phyloP scores from a whole-genome alignment of 2,888 invertebrate species.

The Girardia tigrina region DNA sequence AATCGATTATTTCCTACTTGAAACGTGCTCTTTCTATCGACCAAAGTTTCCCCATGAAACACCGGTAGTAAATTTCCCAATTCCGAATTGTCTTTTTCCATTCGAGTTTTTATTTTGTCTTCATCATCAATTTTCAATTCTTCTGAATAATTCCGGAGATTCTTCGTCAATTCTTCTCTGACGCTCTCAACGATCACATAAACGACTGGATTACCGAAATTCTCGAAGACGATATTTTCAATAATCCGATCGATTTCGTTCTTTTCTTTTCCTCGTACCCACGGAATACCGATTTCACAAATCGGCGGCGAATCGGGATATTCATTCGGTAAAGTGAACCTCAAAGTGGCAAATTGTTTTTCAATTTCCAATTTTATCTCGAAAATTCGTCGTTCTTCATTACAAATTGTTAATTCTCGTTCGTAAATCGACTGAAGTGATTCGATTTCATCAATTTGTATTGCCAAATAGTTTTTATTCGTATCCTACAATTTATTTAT shows the following conservation, averaged over 20 bases:
- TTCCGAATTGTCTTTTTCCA: neutral
- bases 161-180: neutral
- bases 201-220: neutral
- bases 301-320: neutral
- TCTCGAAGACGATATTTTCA: neutral
- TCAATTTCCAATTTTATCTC: neutral
- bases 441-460: conserved; percentile 13
- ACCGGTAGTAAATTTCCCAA: neutral
- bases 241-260: neutral
- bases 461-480: neutral
- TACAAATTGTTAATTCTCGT: neutral
- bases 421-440: neutral
- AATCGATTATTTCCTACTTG: neutral
- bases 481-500: no score
- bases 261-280: neutral
- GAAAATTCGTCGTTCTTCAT: neutral
- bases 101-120: no score
- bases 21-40: neutral
- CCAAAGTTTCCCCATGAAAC: neutral
- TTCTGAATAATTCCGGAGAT: neutral
- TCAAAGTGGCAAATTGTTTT: neutral
- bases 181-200: neutral
- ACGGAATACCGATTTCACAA: conserved; percentile 4
- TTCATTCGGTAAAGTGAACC: neutral
- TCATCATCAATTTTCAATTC: neutral